Evolutionary conservation across 2,113 vertebrate genomes (phyloP), one percentile per base, ranked within the genome.

Genomic region (Rhea americana): DNA sequence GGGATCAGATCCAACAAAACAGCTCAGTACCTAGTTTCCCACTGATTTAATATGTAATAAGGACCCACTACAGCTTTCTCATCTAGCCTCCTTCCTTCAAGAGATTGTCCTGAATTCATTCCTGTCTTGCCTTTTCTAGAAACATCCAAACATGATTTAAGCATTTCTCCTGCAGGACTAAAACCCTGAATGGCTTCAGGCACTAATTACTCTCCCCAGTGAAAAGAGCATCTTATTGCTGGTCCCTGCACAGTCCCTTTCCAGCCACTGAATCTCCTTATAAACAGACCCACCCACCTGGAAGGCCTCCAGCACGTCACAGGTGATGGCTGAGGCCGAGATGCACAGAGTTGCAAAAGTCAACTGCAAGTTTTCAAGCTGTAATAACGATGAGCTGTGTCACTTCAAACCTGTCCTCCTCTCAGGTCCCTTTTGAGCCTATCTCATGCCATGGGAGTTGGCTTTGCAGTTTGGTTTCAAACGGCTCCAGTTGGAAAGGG

Each of bases 191-290:
- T 9, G 20, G n/a, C 62, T 22, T 35, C 70, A 63, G 73, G 28
- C 47, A 32, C 53, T 3, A 0, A 3, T 39, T 4, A 16, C 20
- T 11, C 0, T 0, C 55, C 51, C 45, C 3, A 13, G 37, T 17
- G 37, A 39, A 39, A 15, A 63, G 16, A 66, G 26, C n/a, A 37
- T 6, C 82, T 41, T 48, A 30, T 35, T 2, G 0, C 59, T 0
- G 4, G 11, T 41, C 35, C n/a, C 35, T 1, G 1, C n/a, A 3
- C 1, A 0, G 0, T 1, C 24, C 14, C 39, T 10, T 21, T 17
- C 47, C 25, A 32, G n/a, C 45, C 39, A 13, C 3, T 0, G 68
- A 21, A 39, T 26, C 82, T 39, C 9, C 0, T 0, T 39, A 0
- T 2, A 37, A 76, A 25, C 0, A 1, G 37, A 25, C 22, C 35